Evolutionary conservation across 2,888 invertebrate genomes (phyloP).

Genomic region (Leucophora obtusa): DNA sequence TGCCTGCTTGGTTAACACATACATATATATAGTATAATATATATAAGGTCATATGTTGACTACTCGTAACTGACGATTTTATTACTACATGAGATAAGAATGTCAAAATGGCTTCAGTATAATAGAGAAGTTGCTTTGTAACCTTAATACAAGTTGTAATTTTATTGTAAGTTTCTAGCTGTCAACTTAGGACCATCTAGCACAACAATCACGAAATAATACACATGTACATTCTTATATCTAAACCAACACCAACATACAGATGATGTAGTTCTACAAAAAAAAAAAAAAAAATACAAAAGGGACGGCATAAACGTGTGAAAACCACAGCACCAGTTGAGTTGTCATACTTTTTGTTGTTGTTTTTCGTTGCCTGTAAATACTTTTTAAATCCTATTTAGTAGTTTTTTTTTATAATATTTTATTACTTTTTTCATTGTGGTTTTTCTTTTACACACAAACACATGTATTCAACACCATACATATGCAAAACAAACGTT

Average conservation of each 20-base stretch:
- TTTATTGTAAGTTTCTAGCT: not conserved
- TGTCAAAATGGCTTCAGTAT: too few relatives aligned
- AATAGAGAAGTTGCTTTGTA: too few relatives aligned
- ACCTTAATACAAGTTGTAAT: too few relatives aligned
- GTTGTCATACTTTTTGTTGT: constrained; percentile 6
- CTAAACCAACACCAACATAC: not conserved
- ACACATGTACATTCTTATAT: too few relatives aligned
- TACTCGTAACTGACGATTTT: too few relatives aligned
- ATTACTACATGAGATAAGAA: too few relatives aligned
- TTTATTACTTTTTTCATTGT: constrained; percentile 3
- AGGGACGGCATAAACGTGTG: constrained; percentile 9
- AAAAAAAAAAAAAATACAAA: not conserved
- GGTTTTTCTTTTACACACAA: not conserved
- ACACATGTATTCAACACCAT: not conserved
- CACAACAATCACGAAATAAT: too few relatives aligned
- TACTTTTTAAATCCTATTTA: constrained; percentile 47
- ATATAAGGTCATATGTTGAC: not conserved
- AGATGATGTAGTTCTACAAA: not conserved
- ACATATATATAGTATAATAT: not conserved
- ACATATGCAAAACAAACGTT: constrained; percentile 3
- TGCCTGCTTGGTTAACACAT: not conserved
- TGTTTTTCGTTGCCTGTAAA: constrained; percentile 10
- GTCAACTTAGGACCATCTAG: too few relatives aligned
- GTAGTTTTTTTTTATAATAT: constrained; percentile 12
- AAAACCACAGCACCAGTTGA: constrained; percentile 47